phyloP scores from a whole-genome alignment of 2,797 vertebrate genomes.

The Gambelia wislizenii region DNA sequence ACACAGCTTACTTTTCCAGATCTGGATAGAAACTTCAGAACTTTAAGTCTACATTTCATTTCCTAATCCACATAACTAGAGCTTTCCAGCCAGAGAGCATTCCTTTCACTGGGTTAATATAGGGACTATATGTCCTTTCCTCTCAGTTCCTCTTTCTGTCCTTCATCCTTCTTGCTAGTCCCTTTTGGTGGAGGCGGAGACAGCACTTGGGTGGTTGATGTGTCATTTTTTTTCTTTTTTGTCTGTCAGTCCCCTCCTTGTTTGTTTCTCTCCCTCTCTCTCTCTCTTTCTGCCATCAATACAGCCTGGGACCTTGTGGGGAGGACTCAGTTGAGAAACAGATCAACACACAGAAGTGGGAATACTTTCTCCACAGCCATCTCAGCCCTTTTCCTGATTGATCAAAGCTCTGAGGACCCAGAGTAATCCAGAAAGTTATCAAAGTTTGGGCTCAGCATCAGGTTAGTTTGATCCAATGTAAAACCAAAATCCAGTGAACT shows the following conservation, averaged over 20 bases:
- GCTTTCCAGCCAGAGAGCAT: too few relatives aligned
- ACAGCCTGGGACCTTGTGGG: neutral
- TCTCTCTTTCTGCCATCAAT: conserved; percentile 9
- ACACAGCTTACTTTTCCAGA: neutral
- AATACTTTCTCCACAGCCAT: neutral
- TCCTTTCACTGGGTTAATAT: neutral
- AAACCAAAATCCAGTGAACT: neutral
- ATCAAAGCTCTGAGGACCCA: conserved; percentile 7
- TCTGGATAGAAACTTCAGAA: neutral
- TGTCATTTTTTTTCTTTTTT: conserved; percentile 26
- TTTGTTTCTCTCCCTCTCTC: conserved; percentile 2
- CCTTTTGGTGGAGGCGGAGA: conserved; percentile 34
- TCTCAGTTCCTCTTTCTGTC: neutral
- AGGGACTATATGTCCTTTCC: neutral
- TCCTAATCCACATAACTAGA: neutral
- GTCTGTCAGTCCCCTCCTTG: conserved; percentile 28
- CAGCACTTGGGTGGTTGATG: conserved; percentile 28
- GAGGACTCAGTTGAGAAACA: conserved; percentile 2
- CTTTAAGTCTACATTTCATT: neutral
- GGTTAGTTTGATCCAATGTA: conserved; percentile 18
- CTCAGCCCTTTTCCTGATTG: neutral
- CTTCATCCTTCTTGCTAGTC: conserved; percentile 1
- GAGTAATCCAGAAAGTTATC: neutral
- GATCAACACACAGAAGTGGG: conserved; percentile 21
- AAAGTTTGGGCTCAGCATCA: neutral